Conservation (phyloP, 2,888 invertebrate species). For the Drosophila aldrichi region DNA sequence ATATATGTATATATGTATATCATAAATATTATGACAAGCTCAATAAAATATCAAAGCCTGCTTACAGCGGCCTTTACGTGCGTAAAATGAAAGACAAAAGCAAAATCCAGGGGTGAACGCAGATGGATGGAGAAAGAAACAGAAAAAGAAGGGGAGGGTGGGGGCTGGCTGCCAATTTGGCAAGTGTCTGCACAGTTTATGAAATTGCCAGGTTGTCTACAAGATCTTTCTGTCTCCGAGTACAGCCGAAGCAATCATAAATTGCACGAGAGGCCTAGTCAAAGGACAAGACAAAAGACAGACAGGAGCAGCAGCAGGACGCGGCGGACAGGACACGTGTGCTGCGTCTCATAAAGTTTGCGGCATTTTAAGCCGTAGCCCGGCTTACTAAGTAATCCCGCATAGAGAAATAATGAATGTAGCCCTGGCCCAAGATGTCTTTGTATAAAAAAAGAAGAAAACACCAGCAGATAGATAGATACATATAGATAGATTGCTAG, state of each 20-base stretch:
- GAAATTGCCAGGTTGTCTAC: conserved; percentile 80
- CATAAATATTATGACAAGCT: conserved; percentile 81
- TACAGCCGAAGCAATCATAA: conserved; percentile 67
- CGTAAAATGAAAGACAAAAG: conserved; percentile 56
- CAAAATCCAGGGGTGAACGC: neutral
- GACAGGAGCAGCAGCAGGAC: neutral
- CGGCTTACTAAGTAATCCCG: conserved; percentile 74
- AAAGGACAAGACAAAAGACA: conserved; percentile 18
- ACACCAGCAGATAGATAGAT: conserved; percentile 37
- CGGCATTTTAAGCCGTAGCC: conserved; percentile 75
- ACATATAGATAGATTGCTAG: conserved; percentile 44
- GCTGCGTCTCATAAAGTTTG: conserved; percentile 79
- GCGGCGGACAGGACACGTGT: conserved; percentile 61
- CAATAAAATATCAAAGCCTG: conserved; percentile 78
- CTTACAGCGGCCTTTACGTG: conserved; percentile 68
- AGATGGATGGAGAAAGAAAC: neutral
- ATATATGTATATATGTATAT: conserved; percentile 43
- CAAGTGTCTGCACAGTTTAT: conserved; percentile 76
- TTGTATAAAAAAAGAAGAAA: conserved; percentile 62
- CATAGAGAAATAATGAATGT: conserved; percentile 76
- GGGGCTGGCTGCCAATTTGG: conserved; percentile 58
- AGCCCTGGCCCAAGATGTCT: conserved; percentile 57
- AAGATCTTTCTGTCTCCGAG: conserved; percentile 38
- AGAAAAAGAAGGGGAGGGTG: neutral
- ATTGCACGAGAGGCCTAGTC: conserved; percentile 68